These are phyloP conservation scores for Platycheirus rosarum DNA, from an alignment of 2,888 invertebrate genomes.

Conservation along the genomic window DNA sequence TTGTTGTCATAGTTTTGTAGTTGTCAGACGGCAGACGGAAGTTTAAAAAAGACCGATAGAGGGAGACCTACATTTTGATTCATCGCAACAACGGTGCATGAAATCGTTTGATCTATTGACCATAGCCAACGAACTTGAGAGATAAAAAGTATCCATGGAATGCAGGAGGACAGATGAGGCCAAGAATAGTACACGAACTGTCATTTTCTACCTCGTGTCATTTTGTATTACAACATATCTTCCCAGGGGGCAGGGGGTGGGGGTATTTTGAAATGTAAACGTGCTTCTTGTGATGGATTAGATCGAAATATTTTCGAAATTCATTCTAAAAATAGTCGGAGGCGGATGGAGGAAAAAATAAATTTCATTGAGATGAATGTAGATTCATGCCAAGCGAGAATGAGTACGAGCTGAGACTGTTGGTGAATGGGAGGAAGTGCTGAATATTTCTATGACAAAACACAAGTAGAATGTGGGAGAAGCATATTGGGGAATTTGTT, in stretches of 20 bases:
- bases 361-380: conserved; percentile 28
- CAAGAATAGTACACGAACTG: conserved; percentile 18
- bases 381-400: conserved; percentile 8
- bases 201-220: background rate
- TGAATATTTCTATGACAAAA: conserved; percentile 31
- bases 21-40: background rate
- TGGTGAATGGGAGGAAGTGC: conserved; percentile 28
- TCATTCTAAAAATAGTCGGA: conserved; percentile 40
- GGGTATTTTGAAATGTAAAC: conserved; percentile 19
- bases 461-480: conserved; percentile 37
- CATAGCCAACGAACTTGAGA: conserved; percentile 41
- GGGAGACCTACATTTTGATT: conserved; percentile 12
- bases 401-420: no score
- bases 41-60: no score
- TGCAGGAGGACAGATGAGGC: background rate
- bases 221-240: background rate
- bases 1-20: background rate
- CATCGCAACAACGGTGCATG: conserved; percentile 31
- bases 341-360: background rate
- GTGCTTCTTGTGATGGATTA: conserved; percentile 39
- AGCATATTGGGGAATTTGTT: conserved; percentile 22
- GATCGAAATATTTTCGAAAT: conserved; percentile 37
- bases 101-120: conserved; percentile 65
- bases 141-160: conserved; percentile 32
- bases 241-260: background rate